phyloP scores from a whole-genome alignment of 2,113 vertebrate species.

The Egretta garzetta region DNA sequence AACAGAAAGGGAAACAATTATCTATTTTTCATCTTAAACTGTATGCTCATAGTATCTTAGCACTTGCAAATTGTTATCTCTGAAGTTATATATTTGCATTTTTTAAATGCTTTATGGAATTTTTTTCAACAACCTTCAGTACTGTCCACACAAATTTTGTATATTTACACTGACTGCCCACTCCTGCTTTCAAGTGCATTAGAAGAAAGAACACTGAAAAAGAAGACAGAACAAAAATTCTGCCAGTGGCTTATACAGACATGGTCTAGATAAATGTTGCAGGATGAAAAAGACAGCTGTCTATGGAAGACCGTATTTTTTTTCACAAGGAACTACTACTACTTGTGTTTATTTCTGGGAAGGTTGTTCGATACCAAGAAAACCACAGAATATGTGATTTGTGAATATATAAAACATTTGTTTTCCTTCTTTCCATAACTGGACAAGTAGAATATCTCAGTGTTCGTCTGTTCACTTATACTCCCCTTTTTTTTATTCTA shows the following conservation, averaged over 20 bases:
- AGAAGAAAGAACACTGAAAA: background rate
- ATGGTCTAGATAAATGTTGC: background rate
- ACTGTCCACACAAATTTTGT: background rate
- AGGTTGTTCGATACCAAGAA: background rate
- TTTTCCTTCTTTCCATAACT: background rate
- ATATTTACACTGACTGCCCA: background rate
- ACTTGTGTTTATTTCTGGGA: background rate
- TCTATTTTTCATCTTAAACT: background rate
- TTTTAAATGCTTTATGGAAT: background rate
- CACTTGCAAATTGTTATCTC: background rate
- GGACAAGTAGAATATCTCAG: background rate
- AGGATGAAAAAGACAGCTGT: background rate
- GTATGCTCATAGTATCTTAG: background rate
- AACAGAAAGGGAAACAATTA: background rate
- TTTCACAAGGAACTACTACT: background rate
- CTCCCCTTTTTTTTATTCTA: background rate
- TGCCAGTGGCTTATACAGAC: background rate
- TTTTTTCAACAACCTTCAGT: background rate
- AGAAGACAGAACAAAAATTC: background rate
- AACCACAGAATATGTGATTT: background rate
- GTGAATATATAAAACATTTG: background rate
- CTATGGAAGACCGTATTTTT: background rate
- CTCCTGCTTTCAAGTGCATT: background rate
- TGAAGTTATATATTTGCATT: background rate
- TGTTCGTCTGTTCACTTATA: background rate